Evolutionary conservation across 2,113 vertebrate species (phyloP).

Genomic region (Macroglossus sobrinus): DNA sequence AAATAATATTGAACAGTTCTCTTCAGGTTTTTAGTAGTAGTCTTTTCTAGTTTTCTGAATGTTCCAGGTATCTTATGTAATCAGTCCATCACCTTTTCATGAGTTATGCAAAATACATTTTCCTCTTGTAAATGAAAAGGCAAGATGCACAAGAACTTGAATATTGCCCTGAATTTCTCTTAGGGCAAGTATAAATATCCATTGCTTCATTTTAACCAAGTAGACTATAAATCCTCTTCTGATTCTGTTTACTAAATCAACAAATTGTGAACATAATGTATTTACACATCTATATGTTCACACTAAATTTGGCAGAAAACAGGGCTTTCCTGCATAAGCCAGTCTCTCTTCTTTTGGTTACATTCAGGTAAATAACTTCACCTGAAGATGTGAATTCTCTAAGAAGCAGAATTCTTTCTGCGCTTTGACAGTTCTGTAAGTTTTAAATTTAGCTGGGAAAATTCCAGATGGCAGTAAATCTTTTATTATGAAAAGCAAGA

Average conservation of each 20-base stretch:
- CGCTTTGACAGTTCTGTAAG: not conserved
- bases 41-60: conserved; percentile 25
- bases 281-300: not conserved
- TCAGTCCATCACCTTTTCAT: not conserved
- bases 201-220: not conserved
- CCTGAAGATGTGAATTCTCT: conserved; percentile 2
- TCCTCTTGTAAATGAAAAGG: not conserved
- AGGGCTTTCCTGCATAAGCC: not conserved
- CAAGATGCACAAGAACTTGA: not conserved
- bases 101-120: not conserved
- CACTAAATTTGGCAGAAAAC: not conserved
- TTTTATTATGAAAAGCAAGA: conserved; percentile 2
- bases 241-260: not conserved
- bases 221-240: not conserved
- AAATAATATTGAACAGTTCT: not conserved
- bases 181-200: not conserved
- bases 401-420: conserved; percentile 18
- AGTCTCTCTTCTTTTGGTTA: not conserved
- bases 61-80: not conserved
- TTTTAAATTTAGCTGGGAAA: not conserved
- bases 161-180: not conserved
- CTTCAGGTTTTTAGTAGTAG: not conserved
- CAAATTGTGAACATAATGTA: not conserved
- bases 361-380: not conserved
- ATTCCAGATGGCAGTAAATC: not conserved